Conservation (phyloP, 1,140 invertebrate genomes). For the Drosophila arawakana region DNA sequence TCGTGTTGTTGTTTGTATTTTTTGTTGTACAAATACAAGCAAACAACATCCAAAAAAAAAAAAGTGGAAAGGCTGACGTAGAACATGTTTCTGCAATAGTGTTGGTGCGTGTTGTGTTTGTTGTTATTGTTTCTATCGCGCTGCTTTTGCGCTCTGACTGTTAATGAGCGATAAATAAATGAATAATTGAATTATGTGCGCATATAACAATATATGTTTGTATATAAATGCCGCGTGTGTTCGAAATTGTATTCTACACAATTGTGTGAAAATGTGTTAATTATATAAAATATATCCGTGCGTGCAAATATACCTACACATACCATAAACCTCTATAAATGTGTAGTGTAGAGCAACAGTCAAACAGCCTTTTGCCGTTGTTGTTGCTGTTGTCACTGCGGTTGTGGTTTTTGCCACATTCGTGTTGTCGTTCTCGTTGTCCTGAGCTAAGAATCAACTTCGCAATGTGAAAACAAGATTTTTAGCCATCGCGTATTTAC, state of each 20-base stretch:
- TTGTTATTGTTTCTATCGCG: constrained; percentile 59
- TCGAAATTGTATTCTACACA: constrained; percentile 24
- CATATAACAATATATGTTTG: constrained; percentile 33
- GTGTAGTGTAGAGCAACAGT: constrained; percentile 47
- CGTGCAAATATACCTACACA: constrained; percentile 26
- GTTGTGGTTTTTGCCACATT: constrained; percentile 20
- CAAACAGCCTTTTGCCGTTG: constrained; percentile 29
- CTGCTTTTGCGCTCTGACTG: constrained; percentile 49
- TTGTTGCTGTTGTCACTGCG: constrained; percentile 8
- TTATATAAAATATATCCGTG: constrained; percentile 67
- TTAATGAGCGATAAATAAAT: constrained; percentile 82
- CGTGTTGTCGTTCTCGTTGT: constrained; percentile 28
- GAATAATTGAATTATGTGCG: constrained; percentile 77
- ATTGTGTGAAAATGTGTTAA: constrained; percentile 68
- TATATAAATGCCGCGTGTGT: constrained; percentile 44
- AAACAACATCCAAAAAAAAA: constrained; percentile 25
- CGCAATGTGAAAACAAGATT: constrained; percentile 57
- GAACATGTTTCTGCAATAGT: constrained; percentile 78
- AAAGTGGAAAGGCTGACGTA: constrained; percentile 64
- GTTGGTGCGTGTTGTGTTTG: constrained; percentile 59
- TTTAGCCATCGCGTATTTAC: constrained; percentile 38
- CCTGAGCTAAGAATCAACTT: constrained; percentile 64
- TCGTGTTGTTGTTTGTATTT: constrained; percentile 67
- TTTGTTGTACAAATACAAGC: constrained; percentile 51
- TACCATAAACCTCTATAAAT: constrained; percentile 5